These are phyloP conservation scores for Vidua chalybeata DNA, from an alignment of 2,113 vertebrate genomes.

Conservation along the genomic window DNA sequence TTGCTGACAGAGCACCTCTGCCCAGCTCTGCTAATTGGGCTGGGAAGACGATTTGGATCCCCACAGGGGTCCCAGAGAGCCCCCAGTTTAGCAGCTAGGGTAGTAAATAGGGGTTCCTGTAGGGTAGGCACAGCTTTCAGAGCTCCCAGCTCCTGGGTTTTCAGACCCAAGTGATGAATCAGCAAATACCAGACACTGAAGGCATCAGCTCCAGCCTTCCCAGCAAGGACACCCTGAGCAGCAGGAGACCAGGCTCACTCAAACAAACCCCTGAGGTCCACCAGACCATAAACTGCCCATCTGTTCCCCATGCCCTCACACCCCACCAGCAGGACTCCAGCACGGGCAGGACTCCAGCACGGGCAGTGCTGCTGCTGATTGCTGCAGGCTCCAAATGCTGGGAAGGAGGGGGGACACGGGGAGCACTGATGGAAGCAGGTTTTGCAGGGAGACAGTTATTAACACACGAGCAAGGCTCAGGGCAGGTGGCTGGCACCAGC, in stretches of 20 bases:
- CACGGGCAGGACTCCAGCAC: neutral
- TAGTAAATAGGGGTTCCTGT: neutral
- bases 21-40: accelerated
- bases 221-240: neutral
- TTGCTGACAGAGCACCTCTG: accelerated
- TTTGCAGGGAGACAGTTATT: neutral
- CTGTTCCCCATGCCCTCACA: neutral
- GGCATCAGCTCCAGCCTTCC: neutral
- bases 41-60: neutral
- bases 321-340: neutral
- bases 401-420: neutral
- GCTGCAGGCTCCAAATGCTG: neutral
- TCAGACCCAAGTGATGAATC: neutral
- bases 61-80: neutral
- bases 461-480: neutral
- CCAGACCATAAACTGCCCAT: neutral
- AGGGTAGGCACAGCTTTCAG: neutral
- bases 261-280: neutral
- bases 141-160: neutral
- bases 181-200: neutral
- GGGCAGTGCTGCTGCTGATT: neutral
- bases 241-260: neutral
- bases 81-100: neutral
- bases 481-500: neutral
- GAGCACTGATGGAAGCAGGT: neutral